Percentiles rank a stretch among this genome's conserved stretches.
Evolutionary conservation across 1,140 invertebrate species (phyloP).

Genomic region (Augochlora pura): DNA sequence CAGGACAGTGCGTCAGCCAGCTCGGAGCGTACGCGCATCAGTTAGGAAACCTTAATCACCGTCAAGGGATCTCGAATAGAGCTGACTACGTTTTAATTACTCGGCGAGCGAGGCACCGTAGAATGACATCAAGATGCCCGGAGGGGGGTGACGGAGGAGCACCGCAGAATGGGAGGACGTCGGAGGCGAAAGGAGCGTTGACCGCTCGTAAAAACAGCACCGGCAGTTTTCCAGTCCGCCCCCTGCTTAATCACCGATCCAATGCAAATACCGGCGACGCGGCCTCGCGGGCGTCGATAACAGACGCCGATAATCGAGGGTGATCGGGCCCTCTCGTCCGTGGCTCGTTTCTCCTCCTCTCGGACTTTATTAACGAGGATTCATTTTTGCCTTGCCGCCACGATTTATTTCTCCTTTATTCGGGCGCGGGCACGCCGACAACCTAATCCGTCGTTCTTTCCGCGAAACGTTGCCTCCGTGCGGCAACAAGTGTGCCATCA

Average conservation of each 20-base stretch:
- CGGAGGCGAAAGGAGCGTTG: conserved; percentile 39
- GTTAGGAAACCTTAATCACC: conserved; percentile 64
- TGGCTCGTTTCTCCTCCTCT: neutral
- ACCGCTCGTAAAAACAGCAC: conserved; percentile 45
- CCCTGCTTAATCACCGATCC: conserved; percentile 39
- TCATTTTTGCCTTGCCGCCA: neutral
- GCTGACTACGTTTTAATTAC: conserved; percentile 74
- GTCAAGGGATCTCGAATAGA: conserved; percentile 67
- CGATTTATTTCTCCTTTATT: neutral
- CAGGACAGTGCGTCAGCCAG: conserved; percentile 28
- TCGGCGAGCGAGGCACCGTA: conserved; percentile 48
- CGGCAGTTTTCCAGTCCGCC: conserved; percentile 38
- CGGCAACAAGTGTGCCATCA: too few relatives aligned
- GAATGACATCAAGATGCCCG: conserved; percentile 68
- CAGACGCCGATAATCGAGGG: conserved; percentile 21
- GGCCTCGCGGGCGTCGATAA: conserved; percentile 40
- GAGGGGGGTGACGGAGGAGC: conserved; percentile 6
- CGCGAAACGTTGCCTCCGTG: neutral
- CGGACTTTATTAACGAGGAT: conserved; percentile 3
- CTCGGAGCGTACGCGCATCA: conserved; percentile 49
- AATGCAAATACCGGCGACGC: conserved; percentile 48
- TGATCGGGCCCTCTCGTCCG: conserved; percentile 8
- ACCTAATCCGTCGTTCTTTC: neutral
- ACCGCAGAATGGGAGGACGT: conserved; percentile 15
- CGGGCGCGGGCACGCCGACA: too few relatives aligned